Conservation (phyloP, 1,140 invertebrate genomes). For the Periplaneta americana region DNA sequence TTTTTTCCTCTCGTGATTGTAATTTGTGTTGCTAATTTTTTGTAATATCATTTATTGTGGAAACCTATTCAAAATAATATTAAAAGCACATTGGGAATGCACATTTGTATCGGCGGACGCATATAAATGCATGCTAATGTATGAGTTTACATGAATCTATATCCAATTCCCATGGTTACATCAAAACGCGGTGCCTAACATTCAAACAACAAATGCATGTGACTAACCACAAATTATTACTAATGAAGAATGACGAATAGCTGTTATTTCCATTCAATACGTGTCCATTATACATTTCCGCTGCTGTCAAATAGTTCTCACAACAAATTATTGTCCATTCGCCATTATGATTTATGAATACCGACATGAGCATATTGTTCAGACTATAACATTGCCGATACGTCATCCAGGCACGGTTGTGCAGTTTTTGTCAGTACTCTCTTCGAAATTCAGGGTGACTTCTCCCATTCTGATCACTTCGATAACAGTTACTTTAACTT, state of each 20-base stretch:
- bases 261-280: background rate
- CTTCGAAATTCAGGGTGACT: background rate
- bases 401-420: background rate
- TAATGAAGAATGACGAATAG: background rate
- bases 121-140: background rate
- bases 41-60: background rate
- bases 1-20: background rate
- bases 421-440: background rate
- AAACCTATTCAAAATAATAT: background rate
- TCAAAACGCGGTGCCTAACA: background rate
- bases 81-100: background rate
- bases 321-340: background rate
- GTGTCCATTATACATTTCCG: background rate
- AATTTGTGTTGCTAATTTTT: background rate
- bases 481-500: background rate
- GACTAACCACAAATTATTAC: background rate
- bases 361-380: background rate
- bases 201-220: background rate
- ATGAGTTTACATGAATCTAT: background rate
- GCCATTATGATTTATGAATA: background rate
- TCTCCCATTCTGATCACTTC: background rate
- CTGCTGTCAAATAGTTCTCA: background rate
- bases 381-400: background rate
- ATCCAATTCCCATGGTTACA: background rate
- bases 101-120: background rate